Percentiles rank a stretch among this genome's conserved stretches.
These are phyloP conservation scores for Pygocentrus nattereri DNA, from an alignment of 2,797 vertebrate species.

Conservation along the genomic window DNA sequence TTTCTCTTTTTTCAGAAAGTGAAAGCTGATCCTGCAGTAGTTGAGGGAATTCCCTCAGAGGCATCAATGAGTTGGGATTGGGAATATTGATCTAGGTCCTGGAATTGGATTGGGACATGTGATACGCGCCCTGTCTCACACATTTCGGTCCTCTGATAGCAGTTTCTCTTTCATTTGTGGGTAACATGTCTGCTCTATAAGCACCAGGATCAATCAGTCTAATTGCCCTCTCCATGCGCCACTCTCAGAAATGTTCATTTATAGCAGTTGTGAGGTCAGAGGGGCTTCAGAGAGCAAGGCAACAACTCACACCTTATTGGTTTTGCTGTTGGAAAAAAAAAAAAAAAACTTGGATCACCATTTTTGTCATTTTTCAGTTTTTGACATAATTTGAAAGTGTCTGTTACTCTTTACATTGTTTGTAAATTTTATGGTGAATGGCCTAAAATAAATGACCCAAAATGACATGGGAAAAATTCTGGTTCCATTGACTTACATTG, in stretches of 20 bases:
- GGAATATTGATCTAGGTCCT: constrained; percentile 42
- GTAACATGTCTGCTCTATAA: constrained; percentile 24
- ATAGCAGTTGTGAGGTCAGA: neutral
- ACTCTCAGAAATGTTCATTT: neutral
- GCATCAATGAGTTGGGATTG: constrained; percentile 2
- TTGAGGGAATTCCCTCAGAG: constrained; percentile 37
- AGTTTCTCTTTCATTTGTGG: constrained; percentile 34
- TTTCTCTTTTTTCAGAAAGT: constrained; percentile 2
- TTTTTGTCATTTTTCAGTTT: no score
- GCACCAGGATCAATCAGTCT: constrained; percentile 31
- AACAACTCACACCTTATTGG: no score
- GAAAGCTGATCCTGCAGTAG: constrained; percentile 33
- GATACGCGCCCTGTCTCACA: constrained; percentile 29
- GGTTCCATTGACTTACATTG: no score
- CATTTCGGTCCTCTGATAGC: constrained; percentile 13
- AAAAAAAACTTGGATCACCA: no score
- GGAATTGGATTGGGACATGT: constrained; percentile 30
- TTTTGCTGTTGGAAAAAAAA: no score
- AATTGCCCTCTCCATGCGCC: constrained; percentile 22
- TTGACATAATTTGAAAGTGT: no score
- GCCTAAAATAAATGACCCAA: no score
- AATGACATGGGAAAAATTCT: no score
- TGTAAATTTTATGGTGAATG: no score
- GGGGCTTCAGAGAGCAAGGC: neutral
- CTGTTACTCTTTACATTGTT: no score